Evolutionary conservation across 2,797 vertebrate species (phyloP).

Genomic region (Eulemur mongoz): DNA sequence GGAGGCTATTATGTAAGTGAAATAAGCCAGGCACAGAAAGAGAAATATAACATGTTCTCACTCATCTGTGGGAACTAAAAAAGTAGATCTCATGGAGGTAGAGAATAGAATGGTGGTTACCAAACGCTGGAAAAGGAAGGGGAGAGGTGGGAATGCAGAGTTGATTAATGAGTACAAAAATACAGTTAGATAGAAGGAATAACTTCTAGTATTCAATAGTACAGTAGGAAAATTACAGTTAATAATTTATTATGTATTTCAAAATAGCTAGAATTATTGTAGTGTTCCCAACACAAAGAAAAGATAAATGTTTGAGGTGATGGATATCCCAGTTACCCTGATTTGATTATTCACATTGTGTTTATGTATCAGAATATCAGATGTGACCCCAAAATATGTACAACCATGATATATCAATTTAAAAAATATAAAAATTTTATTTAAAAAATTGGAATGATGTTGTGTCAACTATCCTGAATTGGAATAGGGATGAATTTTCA

Average conservation of each 20-base stretch:
- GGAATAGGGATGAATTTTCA: neutral
- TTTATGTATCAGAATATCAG: neutral
- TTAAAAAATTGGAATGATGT: neutral
- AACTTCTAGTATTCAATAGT: neutral
- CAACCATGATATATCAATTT: neutral
- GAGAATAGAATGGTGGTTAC: neutral
- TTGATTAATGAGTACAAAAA: neutral
- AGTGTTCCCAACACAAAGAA: neutral
- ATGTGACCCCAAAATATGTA: neutral
- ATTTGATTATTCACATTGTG: neutral
- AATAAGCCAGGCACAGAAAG: neutral
- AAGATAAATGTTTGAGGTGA: neutral
- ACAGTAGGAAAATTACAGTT: neutral
- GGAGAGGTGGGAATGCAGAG: neutral
- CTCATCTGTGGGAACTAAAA: neutral
- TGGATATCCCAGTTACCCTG: neutral
- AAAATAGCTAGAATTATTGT: neutral
- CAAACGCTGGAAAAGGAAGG: neutral
- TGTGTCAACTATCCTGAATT: neutral
- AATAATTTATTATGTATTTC: neutral
- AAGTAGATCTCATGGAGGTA: neutral
- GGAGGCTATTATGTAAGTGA: neutral
- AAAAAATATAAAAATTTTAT: neutral
- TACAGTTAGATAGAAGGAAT: neutral
- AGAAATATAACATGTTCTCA: neutral